These are phyloP conservation scores for Pluvianellus socialis DNA, from an alignment of 2,113 vertebrate species.

Conservation along the genomic window DNA sequence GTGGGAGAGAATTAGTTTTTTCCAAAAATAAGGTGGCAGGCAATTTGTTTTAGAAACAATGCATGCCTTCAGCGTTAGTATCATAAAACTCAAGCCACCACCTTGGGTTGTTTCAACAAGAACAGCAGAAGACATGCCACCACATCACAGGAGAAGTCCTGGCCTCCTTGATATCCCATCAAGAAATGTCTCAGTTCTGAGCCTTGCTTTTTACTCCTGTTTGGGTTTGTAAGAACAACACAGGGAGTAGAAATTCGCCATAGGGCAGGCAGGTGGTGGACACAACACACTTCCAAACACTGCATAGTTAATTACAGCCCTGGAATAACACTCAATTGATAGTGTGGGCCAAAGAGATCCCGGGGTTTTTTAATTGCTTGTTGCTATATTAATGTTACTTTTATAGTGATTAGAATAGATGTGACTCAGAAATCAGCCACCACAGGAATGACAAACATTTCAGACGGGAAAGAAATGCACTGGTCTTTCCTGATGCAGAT, in stretches of 20 bases:
- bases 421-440: constrained; percentile 25
- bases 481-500: not conserved
- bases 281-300: not conserved
- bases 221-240: not conserved
- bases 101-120: not conserved
- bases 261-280: not conserved
- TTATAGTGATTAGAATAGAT: not conserved
- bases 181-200: not conserved
- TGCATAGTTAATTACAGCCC: not conserved
- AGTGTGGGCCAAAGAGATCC: not conserved
- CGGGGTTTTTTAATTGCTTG: not conserved
- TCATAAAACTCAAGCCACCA: not conserved
- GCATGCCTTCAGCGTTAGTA: not conserved
- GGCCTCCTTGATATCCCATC: not conserved
- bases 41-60: not conserved
- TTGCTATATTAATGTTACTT: constrained; percentile 5
- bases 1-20: not conserved
- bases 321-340: not conserved
- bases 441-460: constrained; percentile 20
- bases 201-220: not conserved
- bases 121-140: not conserved
- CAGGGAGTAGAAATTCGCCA: not conserved
- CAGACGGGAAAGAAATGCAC: not conserved
- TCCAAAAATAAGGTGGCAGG: not conserved
- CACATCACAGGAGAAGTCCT: not conserved